phyloP scores from a whole-genome alignment of 2,113 vertebrate genomes.

The Lophotis ruficrista region DNA sequence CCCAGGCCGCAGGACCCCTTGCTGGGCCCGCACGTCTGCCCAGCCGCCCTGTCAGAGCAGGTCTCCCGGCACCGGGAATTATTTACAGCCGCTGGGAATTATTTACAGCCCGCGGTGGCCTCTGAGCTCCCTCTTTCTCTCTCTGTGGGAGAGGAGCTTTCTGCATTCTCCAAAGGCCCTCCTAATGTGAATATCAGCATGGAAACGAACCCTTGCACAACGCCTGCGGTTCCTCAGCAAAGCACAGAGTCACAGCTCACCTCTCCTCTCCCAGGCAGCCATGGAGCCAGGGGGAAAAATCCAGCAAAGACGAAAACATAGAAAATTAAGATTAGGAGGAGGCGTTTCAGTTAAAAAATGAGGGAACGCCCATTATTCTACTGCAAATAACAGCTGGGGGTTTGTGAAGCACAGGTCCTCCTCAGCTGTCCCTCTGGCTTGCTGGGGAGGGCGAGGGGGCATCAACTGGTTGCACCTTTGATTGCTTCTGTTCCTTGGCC shows the following conservation, averaged over 20 bases:
- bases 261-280: background rate
- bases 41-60: background rate
- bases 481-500: background rate
- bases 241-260: background rate
- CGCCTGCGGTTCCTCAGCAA: background rate
- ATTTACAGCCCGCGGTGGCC: background rate
- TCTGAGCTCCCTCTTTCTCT: background rate
- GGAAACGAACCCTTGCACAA: background rate
- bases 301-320: background rate
- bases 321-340: background rate
- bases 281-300: background rate
- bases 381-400: background rate
- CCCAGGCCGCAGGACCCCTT: background rate
- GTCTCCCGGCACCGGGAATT: background rate
- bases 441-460: fast-evolving
- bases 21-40: background rate
- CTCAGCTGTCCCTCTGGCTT: background rate
- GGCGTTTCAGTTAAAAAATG: background rate
- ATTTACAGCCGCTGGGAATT: background rate
- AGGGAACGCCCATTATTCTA: background rate
- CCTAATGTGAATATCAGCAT: background rate
- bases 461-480: background rate
- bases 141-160: background rate
- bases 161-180: background rate
- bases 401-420: background rate